Evolutionary conservation across 2,888 invertebrate genomes (phyloP).

Genomic region (Frankliniella fusca): DNA sequence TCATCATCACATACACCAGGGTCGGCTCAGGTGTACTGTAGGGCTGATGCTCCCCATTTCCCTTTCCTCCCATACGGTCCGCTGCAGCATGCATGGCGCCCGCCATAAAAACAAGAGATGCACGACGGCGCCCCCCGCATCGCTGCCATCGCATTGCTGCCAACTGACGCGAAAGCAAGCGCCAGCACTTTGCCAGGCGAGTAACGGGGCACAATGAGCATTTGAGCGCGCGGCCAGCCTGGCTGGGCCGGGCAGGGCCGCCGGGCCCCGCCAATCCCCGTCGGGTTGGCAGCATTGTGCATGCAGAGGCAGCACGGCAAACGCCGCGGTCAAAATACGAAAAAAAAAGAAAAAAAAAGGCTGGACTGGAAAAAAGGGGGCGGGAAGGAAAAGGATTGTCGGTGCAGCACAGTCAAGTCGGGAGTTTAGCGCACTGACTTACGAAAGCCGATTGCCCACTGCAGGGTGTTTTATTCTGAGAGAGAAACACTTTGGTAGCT

Average conservation of each 20-base stretch:
- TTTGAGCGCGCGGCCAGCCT: neutral
- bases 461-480: too few species aligned
- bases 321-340: neutral
- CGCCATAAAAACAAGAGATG: neutral
- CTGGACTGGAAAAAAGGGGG: too few species aligned
- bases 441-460: too few species aligned
- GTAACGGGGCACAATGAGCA: neutral
- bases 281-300: neutral
- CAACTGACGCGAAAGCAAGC: slow-evolving; percentile 24
- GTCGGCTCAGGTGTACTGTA: too few species aligned
- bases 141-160: neutral
- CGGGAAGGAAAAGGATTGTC: too few species aligned
- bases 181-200: slow-evolving; percentile 23
- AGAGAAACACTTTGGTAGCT: too few species aligned
- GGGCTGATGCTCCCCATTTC: too few species aligned
- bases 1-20: too few species aligned
- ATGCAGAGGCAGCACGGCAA: neutral
- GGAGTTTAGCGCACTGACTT: too few species aligned
- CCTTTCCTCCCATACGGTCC: too few species aligned
- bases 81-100: neutral
- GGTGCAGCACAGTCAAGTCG: too few species aligned
- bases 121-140: neutral
- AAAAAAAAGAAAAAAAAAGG: neutral
- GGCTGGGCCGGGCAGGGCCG: neutral
- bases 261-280: neutral